A percentile compares a stretch with the other conserved stretches of the same genome.
phyloP scores from a whole-genome alignment of 2,113 vertebrate genomes.

The Hydrolagus affinis region DNA sequence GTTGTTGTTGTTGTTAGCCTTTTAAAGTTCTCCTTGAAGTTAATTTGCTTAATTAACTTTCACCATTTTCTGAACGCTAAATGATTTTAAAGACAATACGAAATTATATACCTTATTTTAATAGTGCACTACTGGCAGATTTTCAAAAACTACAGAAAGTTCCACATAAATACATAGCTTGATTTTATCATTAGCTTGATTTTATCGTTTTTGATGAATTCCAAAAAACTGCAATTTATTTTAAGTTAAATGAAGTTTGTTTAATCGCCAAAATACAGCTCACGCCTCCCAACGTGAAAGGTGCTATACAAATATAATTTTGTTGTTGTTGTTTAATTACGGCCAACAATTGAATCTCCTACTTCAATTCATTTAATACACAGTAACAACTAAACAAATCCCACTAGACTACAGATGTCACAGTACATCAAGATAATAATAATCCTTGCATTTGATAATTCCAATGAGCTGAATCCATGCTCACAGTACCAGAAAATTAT shows the following conservation, averaged over 20 bases:
- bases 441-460: too few species aligned
- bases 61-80: neutral
- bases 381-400: neutral
- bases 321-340: neutral
- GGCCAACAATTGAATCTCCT: neutral
- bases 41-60: conserved; percentile 13
- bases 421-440: neutral
- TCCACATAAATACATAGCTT: too few species aligned
- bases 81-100: neutral
- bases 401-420: neutral
- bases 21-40: too few species aligned
- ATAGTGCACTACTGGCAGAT: too few species aligned
- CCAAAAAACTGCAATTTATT: too few species aligned
- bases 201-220: too few species aligned
- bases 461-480: neutral
- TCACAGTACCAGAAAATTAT: neutral
- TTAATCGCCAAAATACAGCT: too few species aligned
- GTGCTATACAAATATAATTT: neutral
- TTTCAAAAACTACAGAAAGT: too few species aligned
- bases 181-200: too few species aligned
- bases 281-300: too few species aligned
- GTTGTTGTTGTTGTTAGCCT: too few species aligned
- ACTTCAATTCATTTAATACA: neutral
- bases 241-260: too few species aligned
- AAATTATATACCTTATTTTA: neutral